These are phyloP conservation scores for Stomatorhinus walkeri DNA, from an alignment of 2,797 vertebrate genomes.

Conservation along the genomic window DNA sequence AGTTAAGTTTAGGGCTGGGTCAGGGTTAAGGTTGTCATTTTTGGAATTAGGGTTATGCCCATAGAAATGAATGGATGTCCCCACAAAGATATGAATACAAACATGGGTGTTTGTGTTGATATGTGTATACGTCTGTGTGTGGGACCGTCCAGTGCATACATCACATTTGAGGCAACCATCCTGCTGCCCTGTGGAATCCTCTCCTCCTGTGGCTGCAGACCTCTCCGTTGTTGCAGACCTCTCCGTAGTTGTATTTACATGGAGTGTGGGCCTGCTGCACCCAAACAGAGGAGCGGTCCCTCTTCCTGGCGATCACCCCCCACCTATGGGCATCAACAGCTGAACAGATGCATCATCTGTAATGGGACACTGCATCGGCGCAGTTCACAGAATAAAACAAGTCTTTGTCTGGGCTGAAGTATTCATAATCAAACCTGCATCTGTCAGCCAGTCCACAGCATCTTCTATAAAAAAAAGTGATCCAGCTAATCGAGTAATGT, in stretches of 20 bases:
- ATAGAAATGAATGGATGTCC: background rate
- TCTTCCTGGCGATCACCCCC: background rate
- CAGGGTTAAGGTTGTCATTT: background rate
- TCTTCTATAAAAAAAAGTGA: slow-evolving; percentile 61
- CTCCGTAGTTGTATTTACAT: slow-evolving; percentile 21
- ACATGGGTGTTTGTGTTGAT: background rate
- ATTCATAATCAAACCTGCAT: background rate
- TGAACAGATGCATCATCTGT: too few species aligned
- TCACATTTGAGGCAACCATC: background rate
- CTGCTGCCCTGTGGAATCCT: background rate
- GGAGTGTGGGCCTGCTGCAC: background rate
- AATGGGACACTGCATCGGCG: background rate
- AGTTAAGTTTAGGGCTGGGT: background rate
- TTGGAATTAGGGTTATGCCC: background rate
- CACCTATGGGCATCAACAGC: background rate
- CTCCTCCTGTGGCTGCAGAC: slow-evolving; percentile 4
- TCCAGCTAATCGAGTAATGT: slow-evolving; percentile 66
- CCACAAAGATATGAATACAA: background rate
- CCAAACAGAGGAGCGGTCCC: background rate
- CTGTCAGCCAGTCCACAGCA: background rate
- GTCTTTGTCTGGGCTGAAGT: background rate
- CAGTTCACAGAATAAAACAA: background rate
- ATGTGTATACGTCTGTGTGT: background rate
- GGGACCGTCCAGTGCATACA: background rate
- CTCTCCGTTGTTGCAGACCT: slow-evolving; percentile 38